phyloP scores from a whole-genome alignment of 1,140 invertebrate species.

The Chymomyza costata region DNA sequence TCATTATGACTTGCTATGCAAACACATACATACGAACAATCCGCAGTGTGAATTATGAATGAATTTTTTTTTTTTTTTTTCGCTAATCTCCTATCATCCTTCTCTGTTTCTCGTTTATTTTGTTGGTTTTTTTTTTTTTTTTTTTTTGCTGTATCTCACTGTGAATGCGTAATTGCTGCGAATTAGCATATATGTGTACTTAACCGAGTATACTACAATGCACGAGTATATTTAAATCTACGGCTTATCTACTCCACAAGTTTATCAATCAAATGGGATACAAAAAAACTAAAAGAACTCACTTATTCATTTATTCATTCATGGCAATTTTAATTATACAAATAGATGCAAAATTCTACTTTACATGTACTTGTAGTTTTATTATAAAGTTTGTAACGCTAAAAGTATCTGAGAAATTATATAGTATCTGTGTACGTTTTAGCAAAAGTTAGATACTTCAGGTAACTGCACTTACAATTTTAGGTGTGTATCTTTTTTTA shows the following conservation, averaged over 20 bases:
- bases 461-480: too few relatives aligned
- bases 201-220: too few relatives aligned
- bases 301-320: constrained; percentile 21
- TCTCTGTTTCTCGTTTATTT: not conserved
- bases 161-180: too few relatives aligned
- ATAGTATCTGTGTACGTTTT: too few relatives aligned
- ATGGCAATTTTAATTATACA: constrained; percentile 3
- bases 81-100: not conserved
- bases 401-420: too few relatives aligned
- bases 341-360: too few relatives aligned
- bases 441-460: too few relatives aligned
- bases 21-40: constrained; percentile 9
- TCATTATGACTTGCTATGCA: not conserved
- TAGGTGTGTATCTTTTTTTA: too few relatives aligned
- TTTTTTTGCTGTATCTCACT: not conserved
- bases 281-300: constrained; percentile 7
- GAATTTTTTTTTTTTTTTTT: constrained; percentile 17
- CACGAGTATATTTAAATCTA: too few relatives aligned
- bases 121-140: not conserved
- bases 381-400: too few relatives aligned
- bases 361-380: too few relatives aligned
- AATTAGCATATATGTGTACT: constrained; percentile 4
- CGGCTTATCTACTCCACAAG: constrained; percentile 2
- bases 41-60: constrained; percentile 42
- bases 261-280: constrained; percentile 18